Base-by-base conservation (phyloP, 2,888 invertebrate species). In the Cosmia pyralina region DNA sequence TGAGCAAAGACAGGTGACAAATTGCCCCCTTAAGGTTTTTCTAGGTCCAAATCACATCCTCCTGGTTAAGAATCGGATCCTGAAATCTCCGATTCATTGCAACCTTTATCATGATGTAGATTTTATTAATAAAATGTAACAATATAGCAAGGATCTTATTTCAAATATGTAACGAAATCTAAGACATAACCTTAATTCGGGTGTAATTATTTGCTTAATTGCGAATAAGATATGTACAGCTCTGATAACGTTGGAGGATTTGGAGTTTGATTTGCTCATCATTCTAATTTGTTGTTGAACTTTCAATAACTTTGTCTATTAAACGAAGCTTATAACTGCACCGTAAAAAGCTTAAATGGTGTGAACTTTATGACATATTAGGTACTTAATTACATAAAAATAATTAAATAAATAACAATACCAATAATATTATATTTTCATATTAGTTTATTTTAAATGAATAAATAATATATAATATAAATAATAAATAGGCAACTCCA, bases 101-200 rank as follows among this genome's bases (percentile, higher is more conserved):
- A 4, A 8, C 3, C 19, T 46, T 19, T 62, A 62, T 19, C 63
- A 28, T 6, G 6, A 7, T 28, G 15, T 7, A 55, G 55, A 55
- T 28, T 64, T 48, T n/a, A 63, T 48, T n/a, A 63, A 63, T 48
- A 19, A 63, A 63, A 15, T 50, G 19, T 34, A 48, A 34, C 10
- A 6, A 34, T n/a, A 64, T 64, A 52, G 0, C n/a, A 34, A 6
- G 8, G 50, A 34, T 64, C 50, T 2, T n/a, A 50, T 64, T 64
- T 34, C 50, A 64, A 52, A 50, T 64, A 52, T 34, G 34, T 52
- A n/a, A 34, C 10, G 64, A 64, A 64, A 52, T n/a, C 52, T 38
- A 19, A 64, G 17, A 64, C 34, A 2, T 52, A 15, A 10, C n/a
- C 34, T 52, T 17, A 52, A 64, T 52, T 52, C 34, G n/a, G 52